Percentiles rank a stretch among this genome's conserved stretches.
phyloP scores from a whole-genome alignment of 1,140 invertebrate species.

The Ruditapes philippinarum region DNA sequence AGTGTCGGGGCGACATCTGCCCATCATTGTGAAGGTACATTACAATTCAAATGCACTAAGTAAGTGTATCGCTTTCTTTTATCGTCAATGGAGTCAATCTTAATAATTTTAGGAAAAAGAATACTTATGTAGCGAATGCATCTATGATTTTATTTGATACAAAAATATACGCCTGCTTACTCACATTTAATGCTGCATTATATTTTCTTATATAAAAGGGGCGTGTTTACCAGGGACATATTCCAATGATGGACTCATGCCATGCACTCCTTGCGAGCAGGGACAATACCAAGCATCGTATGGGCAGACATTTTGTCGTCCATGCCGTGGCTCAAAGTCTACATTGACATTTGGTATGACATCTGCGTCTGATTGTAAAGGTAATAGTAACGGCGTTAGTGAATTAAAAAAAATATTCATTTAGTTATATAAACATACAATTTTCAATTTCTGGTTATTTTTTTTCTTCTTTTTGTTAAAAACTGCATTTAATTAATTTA shows the following conservation, averaged over 20 bases:
- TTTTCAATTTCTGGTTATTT: too few species aligned
- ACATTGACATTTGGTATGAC: neutral
- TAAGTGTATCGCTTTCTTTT: too few species aligned
- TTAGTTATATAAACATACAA: too few species aligned
- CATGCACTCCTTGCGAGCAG: conserved; percentile 23
- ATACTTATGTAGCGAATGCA: too few species aligned
- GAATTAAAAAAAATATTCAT: too few species aligned
- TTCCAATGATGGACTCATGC: conserved; percentile 16
- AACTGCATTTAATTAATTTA: too few species aligned
- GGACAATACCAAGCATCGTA: conserved; percentile 30
- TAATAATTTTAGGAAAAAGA: too few species aligned
- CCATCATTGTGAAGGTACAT: conserved; percentile 23
- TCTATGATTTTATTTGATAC: too few species aligned
- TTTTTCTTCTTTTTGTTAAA: too few species aligned
- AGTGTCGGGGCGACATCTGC: neutral
- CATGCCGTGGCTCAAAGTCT: conserved; percentile 9
- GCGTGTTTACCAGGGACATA: conserved; percentile 24
- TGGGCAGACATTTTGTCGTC: conserved; percentile 8
- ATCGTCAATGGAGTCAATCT: too few species aligned
- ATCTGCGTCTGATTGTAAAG: neutral
- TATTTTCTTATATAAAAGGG: neutral
- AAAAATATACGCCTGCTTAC: too few species aligned
- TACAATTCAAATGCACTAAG: neutral
- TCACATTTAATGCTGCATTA: too few species aligned
- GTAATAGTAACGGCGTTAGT: neutral